These are phyloP conservation scores for Novumbra hubbsi DNA, from an alignment of 2,797 vertebrate species.

Conservation along the genomic window DNA sequence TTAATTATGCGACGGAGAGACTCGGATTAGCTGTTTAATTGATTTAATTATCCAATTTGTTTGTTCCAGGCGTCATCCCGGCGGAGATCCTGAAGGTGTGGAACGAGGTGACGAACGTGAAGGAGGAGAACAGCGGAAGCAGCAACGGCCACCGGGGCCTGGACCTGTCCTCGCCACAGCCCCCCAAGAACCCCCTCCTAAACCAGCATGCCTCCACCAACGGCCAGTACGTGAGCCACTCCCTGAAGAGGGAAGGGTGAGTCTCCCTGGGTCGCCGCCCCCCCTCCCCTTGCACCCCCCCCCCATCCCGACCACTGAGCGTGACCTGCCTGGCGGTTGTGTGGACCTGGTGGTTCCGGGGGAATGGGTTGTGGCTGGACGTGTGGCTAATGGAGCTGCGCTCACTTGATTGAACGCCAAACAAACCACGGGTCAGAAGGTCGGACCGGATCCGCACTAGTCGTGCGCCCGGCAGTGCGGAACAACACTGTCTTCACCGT, in stretches of 20 bases:
- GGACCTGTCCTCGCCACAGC: conserved; percentile 89
- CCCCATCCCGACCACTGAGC: neutral
- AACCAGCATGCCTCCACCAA: conserved; percentile 94
- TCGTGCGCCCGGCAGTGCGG: neutral
- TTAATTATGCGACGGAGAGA: conserved; percentile 96
- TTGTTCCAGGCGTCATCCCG: conserved; percentile 99
- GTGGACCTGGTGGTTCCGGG: neutral
- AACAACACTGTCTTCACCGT: conserved; percentile 38
- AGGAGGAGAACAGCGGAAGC: conserved; percentile 82
- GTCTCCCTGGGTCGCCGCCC: conserved; percentile 11
- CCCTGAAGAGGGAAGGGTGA: conserved; percentile 93
- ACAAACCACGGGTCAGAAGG: neutral
- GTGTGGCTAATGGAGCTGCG: neutral
- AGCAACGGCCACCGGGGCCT: conserved; percentile 92
- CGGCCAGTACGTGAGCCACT: conserved; percentile 90
- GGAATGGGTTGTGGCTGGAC: neutral
- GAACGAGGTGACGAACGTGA: conserved; percentile 96
- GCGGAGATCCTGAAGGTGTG: conserved; percentile 98
- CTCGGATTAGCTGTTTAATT: conserved; percentile 96
- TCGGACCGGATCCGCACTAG: neutral
- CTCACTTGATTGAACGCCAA: neutral
- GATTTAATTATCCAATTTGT: conserved; percentile 99
- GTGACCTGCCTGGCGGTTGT: neutral
- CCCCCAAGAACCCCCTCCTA: conserved; percentile 88
- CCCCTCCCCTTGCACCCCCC: conserved; percentile 2